phyloP scores from a whole-genome alignment of 2,888 invertebrate genomes.

The Chironomus riparius region DNA sequence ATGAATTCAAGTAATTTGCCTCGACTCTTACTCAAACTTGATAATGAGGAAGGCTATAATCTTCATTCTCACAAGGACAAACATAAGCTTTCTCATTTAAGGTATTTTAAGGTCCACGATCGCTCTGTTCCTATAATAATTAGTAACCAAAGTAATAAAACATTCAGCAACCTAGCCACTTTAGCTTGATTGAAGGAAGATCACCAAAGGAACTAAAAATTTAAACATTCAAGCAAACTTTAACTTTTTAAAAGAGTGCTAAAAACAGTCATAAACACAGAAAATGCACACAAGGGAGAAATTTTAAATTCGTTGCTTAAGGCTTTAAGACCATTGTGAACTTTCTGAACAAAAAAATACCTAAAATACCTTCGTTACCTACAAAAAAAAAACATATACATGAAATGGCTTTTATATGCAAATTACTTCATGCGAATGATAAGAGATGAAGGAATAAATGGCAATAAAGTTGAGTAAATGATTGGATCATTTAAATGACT shows the following conservation, averaged over 20 bases:
- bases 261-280: background rate
- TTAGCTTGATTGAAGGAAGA: too few species aligned
- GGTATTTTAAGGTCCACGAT: too few species aligned
- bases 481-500: background rate
- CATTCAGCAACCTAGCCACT: too few species aligned
- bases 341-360: background rate
- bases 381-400: background rate
- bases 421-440: background rate
- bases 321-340: background rate
- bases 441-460: background rate
- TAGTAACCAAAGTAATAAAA: too few species aligned
- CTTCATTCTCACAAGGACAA: too few species aligned
- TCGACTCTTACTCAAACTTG: too few species aligned
- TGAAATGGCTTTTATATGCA: conserved; percentile 1
- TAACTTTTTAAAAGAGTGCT: background rate
- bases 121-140: too few species aligned
- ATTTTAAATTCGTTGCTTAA: background rate
- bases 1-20: too few species aligned
- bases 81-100: too few species aligned
- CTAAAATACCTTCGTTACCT: background rate
- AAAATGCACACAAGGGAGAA: background rate
- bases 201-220: too few species aligned
- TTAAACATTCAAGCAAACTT: too few species aligned
- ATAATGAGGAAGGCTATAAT: too few species aligned
- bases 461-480: background rate